phyloP scores from a whole-genome alignment of 2,113 vertebrate genomes.

The Ictalurus furcatus region DNA sequence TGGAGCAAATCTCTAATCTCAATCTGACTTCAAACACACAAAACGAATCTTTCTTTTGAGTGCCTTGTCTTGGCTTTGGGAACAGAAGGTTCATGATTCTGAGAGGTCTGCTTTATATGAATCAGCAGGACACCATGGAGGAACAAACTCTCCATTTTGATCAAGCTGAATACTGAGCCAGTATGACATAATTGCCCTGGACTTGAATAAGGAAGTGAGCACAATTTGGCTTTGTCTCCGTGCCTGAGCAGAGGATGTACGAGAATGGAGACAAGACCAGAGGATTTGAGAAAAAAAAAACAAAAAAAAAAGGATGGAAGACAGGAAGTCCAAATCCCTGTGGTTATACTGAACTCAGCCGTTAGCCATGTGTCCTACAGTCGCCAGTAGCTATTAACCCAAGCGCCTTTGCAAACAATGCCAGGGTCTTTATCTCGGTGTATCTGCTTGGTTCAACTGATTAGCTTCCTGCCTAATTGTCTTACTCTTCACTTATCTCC shows the following conservation, averaged over 20 bases:
- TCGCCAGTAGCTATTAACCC: conserved; percentile 66
- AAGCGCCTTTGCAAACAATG: conserved; percentile 63
- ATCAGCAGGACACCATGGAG: conserved; percentile 12
- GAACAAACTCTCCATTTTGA: conserved; percentile 50
- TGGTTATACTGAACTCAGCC: conserved; percentile 58
- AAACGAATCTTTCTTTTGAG: neutral
- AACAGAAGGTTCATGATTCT: neutral
- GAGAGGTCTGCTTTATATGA: conserved; percentile 32
- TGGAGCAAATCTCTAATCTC: neutral
- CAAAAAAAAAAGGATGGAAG: neutral
- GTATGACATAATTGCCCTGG: conserved; percentile 45
- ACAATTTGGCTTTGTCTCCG: conserved; percentile 53
- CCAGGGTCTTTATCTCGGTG: conserved; percentile 75
- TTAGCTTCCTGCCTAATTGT: conserved; percentile 70
- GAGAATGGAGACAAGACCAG: conserved; percentile 37
- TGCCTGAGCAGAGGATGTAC: conserved; percentile 47
- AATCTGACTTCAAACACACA: neutral
- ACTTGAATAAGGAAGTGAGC: conserved; percentile 43
- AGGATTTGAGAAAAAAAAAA: conserved; percentile 10
- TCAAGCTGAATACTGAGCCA: conserved; percentile 39
- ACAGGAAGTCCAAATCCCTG: conserved; percentile 56
- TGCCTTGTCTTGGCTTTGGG: neutral
- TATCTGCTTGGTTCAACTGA: conserved; percentile 72
- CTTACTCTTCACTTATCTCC: conserved; percentile 47
- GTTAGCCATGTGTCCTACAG: conserved; percentile 61